Evolutionary conservation across 1,140 invertebrate genomes (phyloP).

Genomic region (Drosophila saltans): DNA sequence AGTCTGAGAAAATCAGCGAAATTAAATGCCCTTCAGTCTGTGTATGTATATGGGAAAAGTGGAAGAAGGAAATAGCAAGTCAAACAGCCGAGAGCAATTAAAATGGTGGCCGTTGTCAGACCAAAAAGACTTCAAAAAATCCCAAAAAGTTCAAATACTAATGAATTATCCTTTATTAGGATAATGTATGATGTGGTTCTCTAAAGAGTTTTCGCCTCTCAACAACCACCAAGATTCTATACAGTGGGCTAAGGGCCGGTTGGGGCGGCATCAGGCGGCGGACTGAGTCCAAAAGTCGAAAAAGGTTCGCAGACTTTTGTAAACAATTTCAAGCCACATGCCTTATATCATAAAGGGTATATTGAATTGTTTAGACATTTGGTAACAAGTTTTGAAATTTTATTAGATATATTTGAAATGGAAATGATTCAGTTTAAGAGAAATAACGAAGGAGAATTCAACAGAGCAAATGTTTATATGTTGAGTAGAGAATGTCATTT

Average conservation of each 20-base stretch:
- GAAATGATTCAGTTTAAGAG: too few relatives aligned
- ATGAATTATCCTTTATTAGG: slow-evolving; percentile 83
- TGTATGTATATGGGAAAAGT: neutral
- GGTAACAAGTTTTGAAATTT: too few relatives aligned
- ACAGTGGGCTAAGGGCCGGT: slow-evolving; percentile 3
- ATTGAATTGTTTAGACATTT: neutral
- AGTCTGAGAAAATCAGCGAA: slow-evolving; percentile 56
- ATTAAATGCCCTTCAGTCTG: slow-evolving; percentile 53
- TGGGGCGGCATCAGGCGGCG: neutral
- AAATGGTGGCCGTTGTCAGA: slow-evolving; percentile 63
- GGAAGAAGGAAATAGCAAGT: neutral
- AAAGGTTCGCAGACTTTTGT: slow-evolving; percentile 59
- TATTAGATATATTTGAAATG: too few relatives aligned
- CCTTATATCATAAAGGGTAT: neutral
- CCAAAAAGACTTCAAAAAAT: slow-evolving; percentile 78
- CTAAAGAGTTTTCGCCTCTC: slow-evolving; percentile 63
- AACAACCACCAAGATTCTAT: slow-evolving; percentile 16
- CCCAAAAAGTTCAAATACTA: slow-evolving; percentile 82
- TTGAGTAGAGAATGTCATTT: too few relatives aligned
- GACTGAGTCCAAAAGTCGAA: slow-evolving; percentile 55
- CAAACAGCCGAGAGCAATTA: slow-evolving; percentile 60
- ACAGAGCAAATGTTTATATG: too few relatives aligned
- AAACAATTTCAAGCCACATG: slow-evolving; percentile 18
- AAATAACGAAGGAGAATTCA: too few relatives aligned
- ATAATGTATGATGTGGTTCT: slow-evolving; percentile 83